These are phyloP conservation scores for Lepas anatifera DNA, from an alignment of 2,888 invertebrate species.

Conservation along the genomic window DNA sequence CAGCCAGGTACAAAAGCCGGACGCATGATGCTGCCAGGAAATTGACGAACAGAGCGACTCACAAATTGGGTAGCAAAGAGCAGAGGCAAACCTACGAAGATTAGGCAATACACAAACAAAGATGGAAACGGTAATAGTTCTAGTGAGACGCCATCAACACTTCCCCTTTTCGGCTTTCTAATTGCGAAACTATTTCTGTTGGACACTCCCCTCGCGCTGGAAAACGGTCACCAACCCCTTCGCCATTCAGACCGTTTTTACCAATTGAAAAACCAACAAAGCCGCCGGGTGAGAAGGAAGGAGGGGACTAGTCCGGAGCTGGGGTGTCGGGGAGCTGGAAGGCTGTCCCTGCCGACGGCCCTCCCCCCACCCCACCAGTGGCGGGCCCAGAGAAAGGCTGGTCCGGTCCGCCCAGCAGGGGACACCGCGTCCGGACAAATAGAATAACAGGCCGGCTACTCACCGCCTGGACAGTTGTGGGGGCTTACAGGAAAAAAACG, in stretches of 20 bases:
- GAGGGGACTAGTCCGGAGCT: neutral
- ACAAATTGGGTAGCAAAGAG: no score
- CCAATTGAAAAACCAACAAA: constrained; percentile 11
- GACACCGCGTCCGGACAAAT: neutral
- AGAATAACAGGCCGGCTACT: constrained; percentile 4
- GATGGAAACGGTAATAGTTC: no score
- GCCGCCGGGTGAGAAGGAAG: neutral
- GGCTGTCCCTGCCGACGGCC: neutral
- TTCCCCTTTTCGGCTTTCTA: constrained; percentile 1
- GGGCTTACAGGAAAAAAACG: no score
- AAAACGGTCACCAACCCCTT: constrained; percentile 10
- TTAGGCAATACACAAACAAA: no score
- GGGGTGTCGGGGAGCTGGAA: no score
- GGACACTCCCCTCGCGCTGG: neutral
- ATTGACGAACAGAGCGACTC: no score
- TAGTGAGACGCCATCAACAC: no score
- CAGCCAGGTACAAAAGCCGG: no score
- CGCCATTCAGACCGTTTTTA: constrained; percentile 8
- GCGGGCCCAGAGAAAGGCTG: neutral
- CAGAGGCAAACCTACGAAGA: no score
- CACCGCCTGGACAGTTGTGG: neutral
- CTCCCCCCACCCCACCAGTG: neutral
- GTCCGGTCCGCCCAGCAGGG: neutral
- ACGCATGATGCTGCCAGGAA: no score
- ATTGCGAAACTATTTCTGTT: constrained; percentile 1